Conservation (phyloP, 2,888 invertebrate species). For the Agriopis leucophaearia region DNA sequence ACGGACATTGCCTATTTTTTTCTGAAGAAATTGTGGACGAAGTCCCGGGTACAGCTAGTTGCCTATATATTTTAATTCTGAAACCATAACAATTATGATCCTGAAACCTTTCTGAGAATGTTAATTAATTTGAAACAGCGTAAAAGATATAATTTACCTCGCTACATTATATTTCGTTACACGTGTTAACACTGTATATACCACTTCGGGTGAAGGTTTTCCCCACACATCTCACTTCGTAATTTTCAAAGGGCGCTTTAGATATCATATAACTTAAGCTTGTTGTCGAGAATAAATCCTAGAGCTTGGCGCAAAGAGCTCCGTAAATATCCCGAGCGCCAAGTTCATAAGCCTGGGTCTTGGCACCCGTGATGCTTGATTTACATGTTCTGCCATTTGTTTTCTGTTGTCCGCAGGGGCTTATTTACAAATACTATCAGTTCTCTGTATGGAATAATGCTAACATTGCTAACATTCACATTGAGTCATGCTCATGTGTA, state of each 20-base stretch:
- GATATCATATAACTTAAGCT: conserved; percentile 43
- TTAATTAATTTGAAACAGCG: conserved; percentile 19
- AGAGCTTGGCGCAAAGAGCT: conserved; percentile 45
- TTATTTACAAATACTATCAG: conserved; percentile 48
- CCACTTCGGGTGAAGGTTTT: conserved; percentile 12
- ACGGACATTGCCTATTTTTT: no score
- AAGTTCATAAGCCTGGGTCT: conserved; percentile 47
- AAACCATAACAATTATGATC: conserved; percentile 16
- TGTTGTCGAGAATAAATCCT: conserved; percentile 45
- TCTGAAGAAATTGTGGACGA: no score
- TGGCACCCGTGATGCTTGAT: conserved; percentile 46
- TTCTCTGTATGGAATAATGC: conserved; percentile 43
- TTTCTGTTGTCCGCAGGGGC: conserved; percentile 36
- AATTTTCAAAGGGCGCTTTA: conserved; percentile 34
- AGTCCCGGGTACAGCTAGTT: no score
- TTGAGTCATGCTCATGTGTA: conserved; percentile 42
- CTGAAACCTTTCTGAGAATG: conserved; percentile 7
- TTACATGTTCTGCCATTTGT: conserved; percentile 45
- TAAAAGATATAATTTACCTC: conserved; percentile 11
- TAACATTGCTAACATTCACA: conserved; percentile 40
- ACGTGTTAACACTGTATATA: conserved; percentile 30
- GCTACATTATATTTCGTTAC: conserved; percentile 17
- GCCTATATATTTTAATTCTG: neutral
- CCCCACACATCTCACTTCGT: conserved; percentile 33
- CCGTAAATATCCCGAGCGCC: conserved; percentile 45